Percentiles rank a stretch among this genome's conserved stretches.
Evolutionary conservation across 2,888 invertebrate genomes (phyloP).

Genomic region (Cheiracanthium punctorium): DNA sequence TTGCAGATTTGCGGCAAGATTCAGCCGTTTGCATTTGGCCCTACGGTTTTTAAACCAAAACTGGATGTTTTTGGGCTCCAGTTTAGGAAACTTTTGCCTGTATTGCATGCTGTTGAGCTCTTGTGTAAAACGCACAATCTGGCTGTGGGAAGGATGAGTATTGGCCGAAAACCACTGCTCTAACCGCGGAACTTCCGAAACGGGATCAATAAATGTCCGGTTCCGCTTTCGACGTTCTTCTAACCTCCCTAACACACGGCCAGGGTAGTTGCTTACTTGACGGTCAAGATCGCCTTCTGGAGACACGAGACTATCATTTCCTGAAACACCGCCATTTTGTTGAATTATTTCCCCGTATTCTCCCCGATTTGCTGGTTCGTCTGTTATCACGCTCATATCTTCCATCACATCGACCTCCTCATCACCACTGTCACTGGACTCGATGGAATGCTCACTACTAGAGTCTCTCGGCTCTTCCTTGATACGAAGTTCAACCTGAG

Average conservation of each 20-base stretch:
- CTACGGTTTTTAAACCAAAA: slow-evolving; percentile 99
- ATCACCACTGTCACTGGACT: slow-evolving; percentile 64
- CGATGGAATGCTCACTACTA: slow-evolving; percentile 62
- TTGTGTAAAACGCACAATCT: slow-evolving; percentile 98
- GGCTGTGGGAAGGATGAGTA: slow-evolving; percentile 98
- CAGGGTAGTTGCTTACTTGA: slow-evolving; percentile 38
- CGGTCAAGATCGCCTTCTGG: slow-evolving; percentile 39
- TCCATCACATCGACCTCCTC: slow-evolving; percentile 60
- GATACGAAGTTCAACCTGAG: slow-evolving; percentile 44
- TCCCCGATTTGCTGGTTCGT: slow-evolving; percentile 38
- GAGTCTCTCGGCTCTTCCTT: slow-evolving; percentile 66
- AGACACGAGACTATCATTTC: slow-evolving; percentile 28
- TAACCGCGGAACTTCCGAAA: slow-evolving; percentile 86
- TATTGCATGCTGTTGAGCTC: slow-evolving; percentile 98
- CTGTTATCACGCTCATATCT: slow-evolving; percentile 47
- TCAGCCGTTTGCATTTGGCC: slow-evolving; percentile 97
- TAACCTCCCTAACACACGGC: slow-evolving; percentile 55
- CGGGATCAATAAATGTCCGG: slow-evolving; percentile 98
- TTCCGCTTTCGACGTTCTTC: slow-evolving; percentile 95
- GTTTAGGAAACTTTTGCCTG: slow-evolving; percentile 97
- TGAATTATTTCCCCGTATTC: slow-evolving; percentile 35
- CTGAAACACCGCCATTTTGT: slow-evolving; percentile 50
- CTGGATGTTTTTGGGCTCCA: slow-evolving; percentile 99
- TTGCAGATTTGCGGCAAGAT: slow-evolving; percentile 75
- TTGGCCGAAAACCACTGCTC: slow-evolving; percentile 82